Base-by-base conservation (phyloP, 2,113 vertebrate species). In the Fregata magnificens region DNA sequence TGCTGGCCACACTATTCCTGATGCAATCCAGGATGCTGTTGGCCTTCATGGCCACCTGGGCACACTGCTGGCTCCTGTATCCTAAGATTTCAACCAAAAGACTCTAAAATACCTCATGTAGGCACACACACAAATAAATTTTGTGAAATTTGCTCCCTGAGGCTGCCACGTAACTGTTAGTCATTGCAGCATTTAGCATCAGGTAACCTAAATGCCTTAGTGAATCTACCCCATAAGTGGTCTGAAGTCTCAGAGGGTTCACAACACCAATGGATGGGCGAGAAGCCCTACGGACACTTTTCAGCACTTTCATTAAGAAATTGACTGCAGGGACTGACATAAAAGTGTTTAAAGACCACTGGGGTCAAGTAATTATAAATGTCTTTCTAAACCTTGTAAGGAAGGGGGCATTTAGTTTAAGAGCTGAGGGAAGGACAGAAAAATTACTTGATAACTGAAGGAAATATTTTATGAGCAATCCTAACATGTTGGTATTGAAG, bases 221-320 rank as follows among this genome's bases (percentile, higher is more conserved):
- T 38, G 32, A 71, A 49, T 58, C 25, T 66, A 49, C 25, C 22
- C 13, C 5, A 53, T 24, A 20, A 83, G 45, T 3, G 3, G 2
- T 53, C 50, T 88, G 77, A 84, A 38, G n/a, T 38, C 69, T 95
- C 20, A 56, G 38, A 63, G 47, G 6, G 9, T 49, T 36, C 47
- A 22, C 12, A 55, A 6, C 17, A 40, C 25, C 69, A 42, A 0
- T 7, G 61, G 25, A 47, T 2, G 4, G 29, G 6, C 1, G 2
- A 67, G 69, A 78, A 94, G 11, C 18, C 40, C n/a, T 22, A 1
- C 19, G 47, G 61, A 71, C 24, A 3, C 21, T 47, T 93, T 25
- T 20, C 40, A 58, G 31, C 28, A 13, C 28, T 56, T 77, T 36
- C 26, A 14, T 29, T 84, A 49, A 59, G 61, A 79, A 90, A 67